Percentiles rank a stretch among this genome's conserved stretches.
Conservation (phyloP, 2,113 vertebrate genomes). For the Campylorhamphus procurvoides region DNA sequence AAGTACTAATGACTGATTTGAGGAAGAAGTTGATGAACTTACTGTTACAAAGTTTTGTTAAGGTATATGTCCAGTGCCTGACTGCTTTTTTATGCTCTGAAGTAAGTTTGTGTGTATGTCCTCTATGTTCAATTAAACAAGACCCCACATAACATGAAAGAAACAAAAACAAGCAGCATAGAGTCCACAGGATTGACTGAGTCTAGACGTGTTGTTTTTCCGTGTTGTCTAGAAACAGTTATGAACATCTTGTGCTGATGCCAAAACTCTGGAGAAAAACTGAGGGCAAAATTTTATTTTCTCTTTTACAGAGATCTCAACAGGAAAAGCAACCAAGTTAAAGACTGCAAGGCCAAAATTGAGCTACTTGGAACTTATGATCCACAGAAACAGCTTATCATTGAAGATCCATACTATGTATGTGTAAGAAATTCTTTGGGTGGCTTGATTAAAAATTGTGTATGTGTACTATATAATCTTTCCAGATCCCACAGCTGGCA, state of each 20-base stretch:
- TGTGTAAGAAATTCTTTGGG: conserved; percentile 59
- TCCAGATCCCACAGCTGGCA: not conserved
- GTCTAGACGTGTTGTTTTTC: not conserved
- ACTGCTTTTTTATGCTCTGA: not conserved
- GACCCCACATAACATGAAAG: not conserved
- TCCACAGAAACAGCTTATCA: conserved; percentile 87
- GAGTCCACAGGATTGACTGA: not conserved
- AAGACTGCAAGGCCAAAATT: conserved; percentile 82
- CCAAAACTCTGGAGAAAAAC: not conserved
- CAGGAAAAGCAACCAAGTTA: conserved; percentile 81
- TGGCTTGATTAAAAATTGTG: not conserved
- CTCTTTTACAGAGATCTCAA: conserved; percentile 85
- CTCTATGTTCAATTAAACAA: not conserved
- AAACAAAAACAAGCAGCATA: not conserved
- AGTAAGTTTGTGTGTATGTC: not conserved
- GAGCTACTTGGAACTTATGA: conserved; percentile 88
- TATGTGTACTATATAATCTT: not conserved
- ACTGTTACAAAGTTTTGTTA: not conserved
- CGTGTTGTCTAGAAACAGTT: not conserved
- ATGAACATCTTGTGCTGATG: not conserved
- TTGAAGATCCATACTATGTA: conserved; percentile 90
- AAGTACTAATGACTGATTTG: not conserved
- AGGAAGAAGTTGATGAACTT: not conserved
- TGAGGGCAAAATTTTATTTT: conserved; percentile 17
- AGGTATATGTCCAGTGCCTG: not conserved